Evolutionary conservation across 1,140 invertebrate genomes (phyloP), one percentile per base, ranked within the genome.

Genomic region (Tetragonula clypearis): DNA sequence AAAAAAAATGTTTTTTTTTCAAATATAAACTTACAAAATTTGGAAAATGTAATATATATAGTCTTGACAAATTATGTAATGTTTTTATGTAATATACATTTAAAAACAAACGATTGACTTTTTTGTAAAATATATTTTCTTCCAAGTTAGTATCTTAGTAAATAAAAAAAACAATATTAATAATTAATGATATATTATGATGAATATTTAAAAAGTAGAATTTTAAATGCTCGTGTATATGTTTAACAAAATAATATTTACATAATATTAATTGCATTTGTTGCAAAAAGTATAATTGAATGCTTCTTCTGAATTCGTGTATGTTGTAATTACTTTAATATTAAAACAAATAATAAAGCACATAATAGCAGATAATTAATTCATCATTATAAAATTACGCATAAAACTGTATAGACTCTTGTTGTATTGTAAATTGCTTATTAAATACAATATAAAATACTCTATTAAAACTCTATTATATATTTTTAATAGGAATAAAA

Each of bases 361-460:
- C 30, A 30, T 30, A 30, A 30, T 30, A 30, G 30, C 30, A 30
- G 1, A 30, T 30, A 30, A 30, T 78, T 12, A 60, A 53, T 69
- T 79, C 19, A 78, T 49, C 35, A 71, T 58, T 62, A 71, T n/a
- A n/a, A 60, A 78, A 62, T 71, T 69, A 84, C n/a, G 53, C 26
- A 66, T 21, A 58, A 69, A 56, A 78, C 23, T 58, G 12, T 58
- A 41, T 79, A 85, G 71, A 81, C 21, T 65, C 30, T 56, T 81
- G 49, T 65, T 80, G 78, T 80, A 23, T 81, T 80, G 55, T 85
- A 75, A 66, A 74, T 81, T 81, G n/a, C n/a, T 81, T 85, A 72
- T 68, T 73, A 60, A 74, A 85, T 68, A 85, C n/a, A 56, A 80
- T 69, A 74, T 58, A 35, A 35, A 35, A 35, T 35, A 35, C 56